Evolutionary conservation across 1,140 invertebrate species (phyloP), one percentile per base, ranked within the genome.

Genomic region (Agrypnia vestita): DNA sequence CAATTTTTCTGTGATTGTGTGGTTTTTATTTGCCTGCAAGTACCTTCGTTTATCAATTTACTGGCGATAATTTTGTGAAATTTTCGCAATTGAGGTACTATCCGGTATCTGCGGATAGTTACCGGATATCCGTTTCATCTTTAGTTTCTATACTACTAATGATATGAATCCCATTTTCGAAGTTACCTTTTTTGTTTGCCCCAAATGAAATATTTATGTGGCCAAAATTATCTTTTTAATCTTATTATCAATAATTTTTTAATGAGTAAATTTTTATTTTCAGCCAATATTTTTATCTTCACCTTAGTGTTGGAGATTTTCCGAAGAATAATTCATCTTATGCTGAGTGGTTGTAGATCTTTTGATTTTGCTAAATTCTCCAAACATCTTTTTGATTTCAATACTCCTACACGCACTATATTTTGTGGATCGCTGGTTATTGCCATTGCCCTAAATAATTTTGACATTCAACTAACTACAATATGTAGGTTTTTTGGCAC

Each of bases 191-290:
- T 35, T 35, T 1, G 6, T 35, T 35, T 3, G 25, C 1, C 25
- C 6, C 25, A 6, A 35, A 6, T 35, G 25, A 35, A 35, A 35
- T 35, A 35, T 35, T 35, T 35, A 35, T 3, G 1, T 35, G 25
- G 25, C 25, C 25, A 35, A 35, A 3, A 35, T 35, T 35, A 35
- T 35, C 1, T 35, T 6, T 35, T 35, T 3, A 35, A 35, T 35
- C n/a, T n/a, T n/a, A 35, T 6, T 35, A 35, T 35, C 6, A 35
- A 35, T 35, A 3, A 35, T 59, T 21, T 59, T 19, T 59, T 11
- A 59, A 59, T 53, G 11, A 25, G 12, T 64, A 19, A n/a, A n/a
- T n/a, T 64, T 13, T 64, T 64, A 25, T 64, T 64, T 64, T 21
- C 35, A 64, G 61, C n/a, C 3, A n/a, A 0, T 19, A 35, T 64